Conservation (phyloP, 2,888 invertebrate genomes). For the Xanthorhoe designata region DNA sequence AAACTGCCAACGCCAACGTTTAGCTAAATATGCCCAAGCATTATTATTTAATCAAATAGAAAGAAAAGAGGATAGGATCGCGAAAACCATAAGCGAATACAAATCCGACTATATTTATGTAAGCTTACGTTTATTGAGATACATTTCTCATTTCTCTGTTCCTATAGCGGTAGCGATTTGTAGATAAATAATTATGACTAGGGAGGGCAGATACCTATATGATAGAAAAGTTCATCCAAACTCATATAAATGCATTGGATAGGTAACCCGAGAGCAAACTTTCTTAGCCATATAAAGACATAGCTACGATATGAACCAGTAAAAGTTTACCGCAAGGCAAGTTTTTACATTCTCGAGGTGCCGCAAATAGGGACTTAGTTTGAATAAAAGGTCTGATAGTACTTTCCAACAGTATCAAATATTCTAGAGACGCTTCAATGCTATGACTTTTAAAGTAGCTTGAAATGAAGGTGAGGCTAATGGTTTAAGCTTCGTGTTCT, state of each 20-base stretch:
- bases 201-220: too few species aligned
- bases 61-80: background rate
- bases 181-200: too few species aligned
- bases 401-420: constrained; percentile 10
- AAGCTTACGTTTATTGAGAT: background rate
- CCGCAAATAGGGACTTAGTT: constrained; percentile 5
- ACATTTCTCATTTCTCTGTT: too few species aligned
- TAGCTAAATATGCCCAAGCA: too few species aligned
- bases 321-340: constrained; percentile 5
- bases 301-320: background rate
- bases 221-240: background rate
- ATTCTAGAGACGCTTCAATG: constrained; percentile 1
- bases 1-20: too few species aligned
- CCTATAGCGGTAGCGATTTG: too few species aligned
- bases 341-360: constrained; percentile 4
- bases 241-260: background rate
- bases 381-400: constrained; percentile 6
- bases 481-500: background rate
- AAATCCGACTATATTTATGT: background rate
- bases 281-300: background rate
- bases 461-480: background rate
- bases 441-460: constrained; percentile 10
- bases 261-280: background rate
- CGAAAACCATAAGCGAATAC: background rate
- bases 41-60: too few species aligned